Conservation (phyloP, 2,797 vertebrate genomes). For the Limnodromus scolopaceus region DNA sequence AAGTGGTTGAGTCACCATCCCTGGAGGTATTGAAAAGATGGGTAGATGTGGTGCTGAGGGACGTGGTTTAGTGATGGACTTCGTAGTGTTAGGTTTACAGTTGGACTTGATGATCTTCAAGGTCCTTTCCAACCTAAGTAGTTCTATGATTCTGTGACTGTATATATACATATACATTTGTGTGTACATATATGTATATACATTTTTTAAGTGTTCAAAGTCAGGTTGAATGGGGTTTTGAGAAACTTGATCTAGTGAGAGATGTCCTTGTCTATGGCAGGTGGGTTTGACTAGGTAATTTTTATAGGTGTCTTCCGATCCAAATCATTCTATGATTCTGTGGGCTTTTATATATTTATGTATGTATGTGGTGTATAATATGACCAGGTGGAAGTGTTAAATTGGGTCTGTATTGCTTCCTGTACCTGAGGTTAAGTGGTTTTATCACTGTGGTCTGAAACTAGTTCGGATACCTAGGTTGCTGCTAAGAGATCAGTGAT, state of each 20-base stretch:
- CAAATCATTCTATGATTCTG: background rate
- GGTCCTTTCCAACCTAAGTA: background rate
- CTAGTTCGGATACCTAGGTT: background rate
- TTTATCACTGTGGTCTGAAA: background rate
- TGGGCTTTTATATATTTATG: background rate
- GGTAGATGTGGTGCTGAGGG: background rate
- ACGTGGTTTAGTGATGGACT: background rate
- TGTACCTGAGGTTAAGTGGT: background rate
- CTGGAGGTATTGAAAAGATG: background rate
- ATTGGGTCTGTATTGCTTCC: background rate
- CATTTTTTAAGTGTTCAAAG: background rate
- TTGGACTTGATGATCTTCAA: background rate
- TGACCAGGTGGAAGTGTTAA: background rate
- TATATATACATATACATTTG: fast-evolving
- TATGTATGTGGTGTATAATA: background rate
- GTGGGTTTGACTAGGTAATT: background rate
- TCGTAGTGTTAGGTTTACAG: fast-evolving
- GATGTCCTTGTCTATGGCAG: background rate
- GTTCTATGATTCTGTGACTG: background rate
- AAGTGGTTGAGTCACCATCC: background rate
- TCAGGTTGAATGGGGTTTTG: background rate
- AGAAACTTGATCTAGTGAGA: background rate
- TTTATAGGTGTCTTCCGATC: background rate
- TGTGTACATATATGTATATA: background rate
- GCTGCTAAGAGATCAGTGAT: background rate